A percentile compares a stretch with the other conserved stretches of the same genome.
These are phyloP conservation scores for Asteroscopus sphinx DNA, from an alignment of 2,888 invertebrate species.

Conservation along the genomic window DNA sequence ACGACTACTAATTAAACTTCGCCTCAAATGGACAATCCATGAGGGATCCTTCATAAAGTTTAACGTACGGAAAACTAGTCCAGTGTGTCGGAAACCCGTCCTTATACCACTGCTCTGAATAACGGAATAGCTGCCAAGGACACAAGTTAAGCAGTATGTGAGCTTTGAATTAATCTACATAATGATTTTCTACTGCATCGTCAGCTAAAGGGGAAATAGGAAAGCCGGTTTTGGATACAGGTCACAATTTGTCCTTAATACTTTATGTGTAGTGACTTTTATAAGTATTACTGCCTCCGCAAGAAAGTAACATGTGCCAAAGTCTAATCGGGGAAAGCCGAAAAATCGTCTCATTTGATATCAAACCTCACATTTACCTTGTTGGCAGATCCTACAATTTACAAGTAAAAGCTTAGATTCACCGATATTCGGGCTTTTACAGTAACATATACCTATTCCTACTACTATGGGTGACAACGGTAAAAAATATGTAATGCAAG, in stretches of 20 bases:
- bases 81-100: not conserved
- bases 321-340: no score
- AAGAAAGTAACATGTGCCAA: no score
- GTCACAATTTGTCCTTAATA: not conserved
- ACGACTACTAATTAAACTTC: constrained; percentile 10
- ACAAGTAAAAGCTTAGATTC: no score
- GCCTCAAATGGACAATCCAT: not conserved
- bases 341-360: no score
- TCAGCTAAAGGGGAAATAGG: constrained; percentile 2
- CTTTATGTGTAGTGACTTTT: not conserved
- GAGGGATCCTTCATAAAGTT: constrained; percentile 20
- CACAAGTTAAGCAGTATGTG: constrained; percentile 2
- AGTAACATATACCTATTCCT: no score
- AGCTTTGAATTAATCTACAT: constrained; percentile 16
- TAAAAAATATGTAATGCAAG: no score
- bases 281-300: no score
- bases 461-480: no score
- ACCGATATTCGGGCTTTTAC: no score
- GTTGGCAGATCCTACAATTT: no score
- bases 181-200: constrained; percentile 8
- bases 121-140: constrained; percentile 4
- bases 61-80: constrained; percentile 20
- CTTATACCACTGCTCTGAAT: constrained; percentile 7
- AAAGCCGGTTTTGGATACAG: constrained; percentile 3
- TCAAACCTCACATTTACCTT: no score